Percentiles rank a stretch among this genome's conserved stretches.
Evolutionary conservation across 2,113 vertebrate species (phyloP).

Genomic region (Aspiorhynchus laticeps): DNA sequence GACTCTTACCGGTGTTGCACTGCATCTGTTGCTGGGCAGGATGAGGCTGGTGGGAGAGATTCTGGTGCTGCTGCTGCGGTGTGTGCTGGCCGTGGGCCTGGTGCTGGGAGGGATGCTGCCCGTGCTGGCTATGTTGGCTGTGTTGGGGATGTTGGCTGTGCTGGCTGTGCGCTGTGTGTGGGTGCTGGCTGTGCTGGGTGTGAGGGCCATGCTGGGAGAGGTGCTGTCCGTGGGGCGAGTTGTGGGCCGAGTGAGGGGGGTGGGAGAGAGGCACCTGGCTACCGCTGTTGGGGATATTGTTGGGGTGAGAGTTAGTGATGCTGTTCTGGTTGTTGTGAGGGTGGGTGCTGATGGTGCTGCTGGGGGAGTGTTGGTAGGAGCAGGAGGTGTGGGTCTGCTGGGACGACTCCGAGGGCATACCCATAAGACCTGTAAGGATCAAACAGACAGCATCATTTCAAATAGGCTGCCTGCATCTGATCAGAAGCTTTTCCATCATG

Average conservation of each 20-base stretch:
- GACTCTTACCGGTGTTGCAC: slow-evolving; percentile 86
- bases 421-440: slow-evolving; percentile 82
- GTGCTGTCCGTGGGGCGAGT: slow-evolving; percentile 76
- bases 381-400: slow-evolving; percentile 91
- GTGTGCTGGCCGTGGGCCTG: slow-evolving; percentile 61
- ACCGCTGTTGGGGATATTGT: slow-evolving; percentile 77
- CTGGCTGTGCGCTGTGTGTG: slow-evolving; percentile 71
- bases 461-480: not conserved
- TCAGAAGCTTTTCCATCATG: not conserved
- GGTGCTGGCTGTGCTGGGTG: slow-evolving; percentile 38
- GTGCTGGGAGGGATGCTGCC: slow-evolving; percentile 69
- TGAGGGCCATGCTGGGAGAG: slow-evolving; percentile 68
- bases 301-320: slow-evolving; percentile 64
- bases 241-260: slow-evolving; percentile 77
- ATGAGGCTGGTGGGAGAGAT: slow-evolving; percentile 73
- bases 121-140: slow-evolving; percentile 64
- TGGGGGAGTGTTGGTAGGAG: slow-evolving; percentile 90
- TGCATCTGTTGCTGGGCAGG: slow-evolving; percentile 86
- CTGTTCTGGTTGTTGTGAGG: slow-evolving; percentile 79
- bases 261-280: slow-evolving; percentile 85
- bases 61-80: slow-evolving; percentile 74
- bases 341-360: slow-evolving; percentile 84
- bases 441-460: slow-evolving; percentile 5
- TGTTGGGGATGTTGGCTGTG: slow-evolving; percentile 70
- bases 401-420: slow-evolving; percentile 83